Base-by-base conservation (phyloP, 2,797 vertebrate species). In the Clarias platycephalus region DNA sequence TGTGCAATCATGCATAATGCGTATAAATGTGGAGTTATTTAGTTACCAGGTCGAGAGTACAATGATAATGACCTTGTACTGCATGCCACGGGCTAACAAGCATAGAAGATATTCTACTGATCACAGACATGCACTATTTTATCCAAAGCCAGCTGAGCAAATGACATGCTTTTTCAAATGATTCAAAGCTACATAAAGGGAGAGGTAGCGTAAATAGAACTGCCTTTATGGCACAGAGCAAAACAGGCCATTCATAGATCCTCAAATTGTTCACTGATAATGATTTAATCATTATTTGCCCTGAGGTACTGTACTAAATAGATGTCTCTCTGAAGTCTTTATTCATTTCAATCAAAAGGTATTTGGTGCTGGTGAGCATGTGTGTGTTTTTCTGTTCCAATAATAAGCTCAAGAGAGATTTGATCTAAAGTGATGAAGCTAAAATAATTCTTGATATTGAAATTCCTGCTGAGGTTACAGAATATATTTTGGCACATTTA, bases 31-130 rank as follows among this genome's bases (percentile, higher is more conserved):
- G 75, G 79, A 78, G 81, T 84, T 79, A 82, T 84, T 87, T 68
- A 77, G 81, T 84, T 81, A 79, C 66, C 58, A 62, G 81, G 83
- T 82, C 40, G 13, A 84, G 72, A 81, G 82, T 37, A 44, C 60
- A 62, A 79, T 85, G 84, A 72, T 87, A 77, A 86, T 86, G 84
- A 86, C 79, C 82, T 80, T 58, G 76, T 81, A 57, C 74, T 75
- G 62, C 31, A 67, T 26, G 24, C 66, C 86, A 78, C n/a, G 13
- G 40, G 83, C 83, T 78, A 79, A 60, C 40, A 49, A 53, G 67
- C 20, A 60, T n/a, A 28, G 24, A 87, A 67, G 72, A 83, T 63
- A 71, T 58, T 74, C 34, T 12, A 58, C 57, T 74, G 80, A 85
- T 71, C 77, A 81, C 72, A 83, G 44, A 55, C 34, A 63, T 68